Evolutionary conservation across 53 echinoderm and acorn worm genomes (phyloP).

Genomic region (Holothuria leucospilota): DNA sequence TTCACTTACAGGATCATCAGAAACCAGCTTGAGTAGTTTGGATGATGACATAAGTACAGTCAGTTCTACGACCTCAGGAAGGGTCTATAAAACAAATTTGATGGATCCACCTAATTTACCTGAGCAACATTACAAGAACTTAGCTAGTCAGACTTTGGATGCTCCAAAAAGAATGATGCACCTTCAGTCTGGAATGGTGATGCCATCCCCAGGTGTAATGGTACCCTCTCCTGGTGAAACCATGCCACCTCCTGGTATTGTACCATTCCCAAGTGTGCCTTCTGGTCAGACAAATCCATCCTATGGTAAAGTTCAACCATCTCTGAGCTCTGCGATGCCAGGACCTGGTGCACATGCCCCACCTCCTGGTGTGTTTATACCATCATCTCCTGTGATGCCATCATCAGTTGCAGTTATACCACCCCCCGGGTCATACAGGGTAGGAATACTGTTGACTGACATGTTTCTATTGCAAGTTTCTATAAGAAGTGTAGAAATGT

Average conservation of each 20-base stretch:
- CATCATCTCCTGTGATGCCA: no score
- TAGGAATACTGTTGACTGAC: background rate
- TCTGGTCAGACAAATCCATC: no score
- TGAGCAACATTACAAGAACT: background rate
- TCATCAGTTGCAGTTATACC: slow-evolving; percentile 1
- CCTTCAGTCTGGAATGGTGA: no score
- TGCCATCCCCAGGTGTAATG: background rate
- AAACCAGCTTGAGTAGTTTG: slow-evolving; percentile 4
- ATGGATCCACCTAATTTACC: background rate
- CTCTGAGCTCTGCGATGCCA: no score
- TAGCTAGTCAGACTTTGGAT: no score
- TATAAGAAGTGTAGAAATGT: background rate
- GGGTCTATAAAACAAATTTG: background rate
- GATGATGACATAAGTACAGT: slow-evolving; percentile 1
- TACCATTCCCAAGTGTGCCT: no score
- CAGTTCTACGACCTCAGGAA: background rate
- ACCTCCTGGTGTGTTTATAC: no score
- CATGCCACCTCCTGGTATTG: no score
- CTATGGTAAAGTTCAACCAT: no score
- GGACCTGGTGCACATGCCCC: no score
- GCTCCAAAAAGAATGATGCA: no score
- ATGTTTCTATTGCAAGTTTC: background rate
- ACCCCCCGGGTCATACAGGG: slow-evolving; percentile 26
- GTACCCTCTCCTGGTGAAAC: slow-evolving; percentile 1
- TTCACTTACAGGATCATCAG: slow-evolving; percentile 14